These are phyloP conservation scores for Drosophila recens DNA, from an alignment of 2,888 invertebrate species.

Conservation along the genomic window DNA sequence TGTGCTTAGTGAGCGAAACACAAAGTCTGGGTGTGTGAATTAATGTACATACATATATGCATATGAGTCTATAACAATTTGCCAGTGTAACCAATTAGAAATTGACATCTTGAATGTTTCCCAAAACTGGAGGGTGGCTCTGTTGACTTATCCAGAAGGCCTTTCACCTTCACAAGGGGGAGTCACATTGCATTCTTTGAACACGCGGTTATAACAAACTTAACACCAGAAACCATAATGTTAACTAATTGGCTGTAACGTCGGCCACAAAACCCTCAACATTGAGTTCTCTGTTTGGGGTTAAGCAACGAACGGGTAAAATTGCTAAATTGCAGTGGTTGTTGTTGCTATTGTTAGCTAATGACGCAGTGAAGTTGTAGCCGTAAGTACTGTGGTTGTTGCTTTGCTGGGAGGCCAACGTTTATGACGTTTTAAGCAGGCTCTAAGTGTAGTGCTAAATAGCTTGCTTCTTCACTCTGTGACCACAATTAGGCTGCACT, in stretches of 20 bases:
- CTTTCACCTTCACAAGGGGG: background rate
- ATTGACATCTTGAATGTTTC: background rate
- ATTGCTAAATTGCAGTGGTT: slow-evolving; percentile 48
- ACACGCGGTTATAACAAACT: slow-evolving; percentile 4
- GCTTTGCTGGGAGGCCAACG: background rate
- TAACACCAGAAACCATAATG: slow-evolving; percentile 28
- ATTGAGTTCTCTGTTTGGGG: background rate
- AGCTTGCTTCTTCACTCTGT: background rate
- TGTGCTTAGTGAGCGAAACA: background rate
- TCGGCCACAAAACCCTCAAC: slow-evolving; percentile 3
- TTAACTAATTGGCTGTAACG: slow-evolving; percentile 39
- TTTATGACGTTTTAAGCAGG: background rate
- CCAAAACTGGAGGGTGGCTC: background rate
- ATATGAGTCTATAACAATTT: no score
- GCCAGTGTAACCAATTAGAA: background rate
- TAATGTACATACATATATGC: no score
- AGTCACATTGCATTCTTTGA: background rate
- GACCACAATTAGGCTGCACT: background rate
- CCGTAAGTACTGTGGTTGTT: background rate
- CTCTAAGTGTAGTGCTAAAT: background rate
- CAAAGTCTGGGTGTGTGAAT: no score
- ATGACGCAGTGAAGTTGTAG: background rate
- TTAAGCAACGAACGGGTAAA: slow-evolving; percentile 36
- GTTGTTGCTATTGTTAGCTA: slow-evolving; percentile 9
- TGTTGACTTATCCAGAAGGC: background rate